Evolutionary conservation across 2,113 vertebrate species (phyloP), one percentile per base, ranked within the genome.

Genomic region (Bufo bufo): DNA sequence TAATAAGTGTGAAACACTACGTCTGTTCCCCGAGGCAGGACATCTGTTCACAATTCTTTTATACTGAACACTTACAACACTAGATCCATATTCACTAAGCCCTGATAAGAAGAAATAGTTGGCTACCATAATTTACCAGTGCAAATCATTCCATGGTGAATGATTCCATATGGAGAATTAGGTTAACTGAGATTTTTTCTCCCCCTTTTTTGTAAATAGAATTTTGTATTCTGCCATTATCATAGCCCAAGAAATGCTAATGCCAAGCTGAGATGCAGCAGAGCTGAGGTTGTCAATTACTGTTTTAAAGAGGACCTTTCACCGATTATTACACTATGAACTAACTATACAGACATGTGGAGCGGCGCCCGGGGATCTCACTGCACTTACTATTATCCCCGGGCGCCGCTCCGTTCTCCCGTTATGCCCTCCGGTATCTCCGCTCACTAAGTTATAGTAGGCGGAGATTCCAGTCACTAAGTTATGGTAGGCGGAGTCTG

Each of bases 41-140:
- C 84, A 85, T 85, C 84, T 85, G 84, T 85, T 85, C 71, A 75
- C 84, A 74, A 84, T 84, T 84, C 82, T 59, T 58, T 85, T 61
- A 56, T 74, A 75, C 69, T 75, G 84, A 85, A 85, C 69, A 85
- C 69, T 74, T 85, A 85, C 84, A 74, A 85, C 84, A 61, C 69
- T 45, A 85, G 84, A 85, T 85, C 84, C 75, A 74, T 75, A 85
- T 85, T 85, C 84, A 85, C 84, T 85, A 85, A 85, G 69, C 54
- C 56, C 33, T 59, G 84, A 85, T 85, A 85, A 85, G 71, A 75
- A 75, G 69, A 23, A 85, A 75, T 75, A 75, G 71, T 84, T 84
- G 82, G 82, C 82, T 84, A 84, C 82, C 82, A 84, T 65, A 84
- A 69, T 69, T 84, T 71, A 71, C 82, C 82, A 69, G 82, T 84